Percentiles rank a stretch among this genome's conserved stretches.
phyloP scores from a whole-genome alignment of 1,140 invertebrate genomes.

The Monomorium pharaonis region DNA sequence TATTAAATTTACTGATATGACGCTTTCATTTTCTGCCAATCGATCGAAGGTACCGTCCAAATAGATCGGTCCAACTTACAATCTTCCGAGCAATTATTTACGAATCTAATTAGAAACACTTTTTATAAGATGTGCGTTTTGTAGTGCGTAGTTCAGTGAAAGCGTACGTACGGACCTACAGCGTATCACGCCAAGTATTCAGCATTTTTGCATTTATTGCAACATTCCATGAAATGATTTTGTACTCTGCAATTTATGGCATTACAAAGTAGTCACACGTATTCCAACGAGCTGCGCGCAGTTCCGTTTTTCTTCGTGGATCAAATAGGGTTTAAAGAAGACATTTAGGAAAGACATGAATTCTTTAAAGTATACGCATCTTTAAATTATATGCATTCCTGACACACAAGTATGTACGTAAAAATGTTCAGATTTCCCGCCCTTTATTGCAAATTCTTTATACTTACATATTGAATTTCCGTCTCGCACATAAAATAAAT shows the following conservation, averaged over 20 bases:
- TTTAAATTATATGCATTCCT: constrained; percentile 8
- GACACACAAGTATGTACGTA: not conserved
- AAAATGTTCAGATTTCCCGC: not conserved
- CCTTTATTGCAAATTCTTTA: not conserved
- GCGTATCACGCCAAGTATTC: constrained; percentile 23
- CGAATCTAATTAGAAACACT: constrained; percentile 21
- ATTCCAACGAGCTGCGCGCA: not conserved
- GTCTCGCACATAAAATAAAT: not conserved
- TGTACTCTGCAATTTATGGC: not conserved
- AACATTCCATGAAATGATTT: constrained; percentile 33
- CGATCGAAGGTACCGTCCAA: constrained; percentile 67
- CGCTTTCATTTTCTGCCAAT: not conserved
- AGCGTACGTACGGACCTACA: not conserved
- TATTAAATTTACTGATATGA: not conserved
- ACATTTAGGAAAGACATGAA: constrained; percentile 1
- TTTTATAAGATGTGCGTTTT: constrained; percentile 19
- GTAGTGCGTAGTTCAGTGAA: constrained; percentile 26
- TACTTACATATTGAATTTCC: not conserved
- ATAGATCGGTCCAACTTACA: constrained; percentile 54
- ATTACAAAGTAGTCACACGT: not conserved
- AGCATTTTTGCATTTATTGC: constrained; percentile 13
- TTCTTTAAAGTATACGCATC: not conserved
- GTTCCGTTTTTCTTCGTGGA: not conserved
- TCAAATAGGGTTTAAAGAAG: not conserved
- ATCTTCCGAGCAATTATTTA: constrained; percentile 44